Evolutionary conservation across 2,888 invertebrate species (phyloP).

Genomic region (Ametastegia equiseti): DNA sequence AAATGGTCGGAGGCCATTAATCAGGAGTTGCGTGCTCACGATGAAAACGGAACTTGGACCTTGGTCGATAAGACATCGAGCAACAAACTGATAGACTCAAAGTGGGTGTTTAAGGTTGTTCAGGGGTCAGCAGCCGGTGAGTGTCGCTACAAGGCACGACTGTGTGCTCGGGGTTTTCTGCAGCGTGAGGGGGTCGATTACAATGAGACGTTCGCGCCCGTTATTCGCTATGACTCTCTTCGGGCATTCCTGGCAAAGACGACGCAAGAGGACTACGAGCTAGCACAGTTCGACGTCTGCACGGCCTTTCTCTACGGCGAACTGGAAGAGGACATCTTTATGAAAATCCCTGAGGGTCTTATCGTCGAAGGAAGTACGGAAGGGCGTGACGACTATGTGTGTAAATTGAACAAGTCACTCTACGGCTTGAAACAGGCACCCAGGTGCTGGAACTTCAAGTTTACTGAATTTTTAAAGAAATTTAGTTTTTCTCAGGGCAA

Average conservation of each 20-base stretch:
- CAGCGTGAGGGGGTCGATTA: neutral
- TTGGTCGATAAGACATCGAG: no score
- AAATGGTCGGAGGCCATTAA: no score
- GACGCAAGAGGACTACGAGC: slow-evolving; percentile 35
- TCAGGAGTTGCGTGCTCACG: no score
- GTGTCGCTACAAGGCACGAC: neutral
- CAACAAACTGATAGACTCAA: no score
- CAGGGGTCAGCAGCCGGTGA: no score
- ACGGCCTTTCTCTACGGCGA: slow-evolving; percentile 51
- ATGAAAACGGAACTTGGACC: no score
- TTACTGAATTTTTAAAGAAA: slow-evolving; percentile 43
- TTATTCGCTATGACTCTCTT: no score
- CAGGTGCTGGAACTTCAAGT: slow-evolving; percentile 54
- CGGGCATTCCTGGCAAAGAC: slow-evolving; percentile 38
- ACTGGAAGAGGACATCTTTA: slow-evolving; percentile 48
- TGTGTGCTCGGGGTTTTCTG: neutral
- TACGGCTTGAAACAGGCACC: slow-evolving; percentile 55
- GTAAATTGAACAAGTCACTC: slow-evolving; percentile 53
- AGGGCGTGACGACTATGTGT: slow-evolving; percentile 48
- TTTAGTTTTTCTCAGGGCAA: slow-evolving; percentile 44
- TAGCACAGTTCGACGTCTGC: slow-evolving; percentile 50
- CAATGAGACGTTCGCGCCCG: neutral
- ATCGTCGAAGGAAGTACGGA: neutral
- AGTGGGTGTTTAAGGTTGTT: no score
- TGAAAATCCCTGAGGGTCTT: slow-evolving; percentile 44